A percentile compares a stretch with the other conserved stretches of the same genome.
phyloP scores from a whole-genome alignment of 2,113 vertebrate genomes.

The Nothobranchius kuhntae region DNA sequence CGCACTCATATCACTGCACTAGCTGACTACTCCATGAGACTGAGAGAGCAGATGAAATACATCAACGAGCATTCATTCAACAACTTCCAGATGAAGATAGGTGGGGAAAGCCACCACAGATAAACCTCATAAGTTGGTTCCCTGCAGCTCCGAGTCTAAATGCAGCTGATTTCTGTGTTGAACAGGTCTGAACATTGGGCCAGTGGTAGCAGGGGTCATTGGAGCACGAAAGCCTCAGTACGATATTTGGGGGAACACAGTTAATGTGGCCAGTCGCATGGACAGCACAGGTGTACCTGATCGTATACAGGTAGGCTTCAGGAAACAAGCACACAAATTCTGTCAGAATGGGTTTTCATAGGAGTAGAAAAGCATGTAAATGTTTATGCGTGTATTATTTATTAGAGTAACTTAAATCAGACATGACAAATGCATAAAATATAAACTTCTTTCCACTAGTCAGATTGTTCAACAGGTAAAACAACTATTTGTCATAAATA shows the following conservation, averaged over 20 bases:
- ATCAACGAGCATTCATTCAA: conserved; percentile 97
- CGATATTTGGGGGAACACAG: conserved; percentile 97
- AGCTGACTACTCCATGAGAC: conserved; percentile 91
- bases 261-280: conserved; percentile 96
- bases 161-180: neutral
- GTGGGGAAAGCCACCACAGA: conserved; percentile 60
- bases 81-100: conserved; percentile 97
- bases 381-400: neutral
- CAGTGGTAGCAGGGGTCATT: conserved; percentile 93
- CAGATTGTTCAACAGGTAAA: too few relatives aligned
- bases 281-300: conserved; percentile 95
- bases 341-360: neutral
- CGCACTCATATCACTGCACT: conserved; percentile 87
- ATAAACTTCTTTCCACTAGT: too few relatives aligned
- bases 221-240: conserved; percentile 93
- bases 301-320: conserved; percentile 85
- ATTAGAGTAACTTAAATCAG: neutral
- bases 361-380: neutral
- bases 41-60: conserved; percentile 94
- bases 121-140: neutral
- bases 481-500: too few relatives aligned
- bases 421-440: neutral
- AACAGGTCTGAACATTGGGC: conserved; percentile 92
- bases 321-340: too few relatives aligned
- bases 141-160: neutral